Conservation (phyloP, 2,113 vertebrate genomes). For the Rhagologus leucostigma region DNA sequence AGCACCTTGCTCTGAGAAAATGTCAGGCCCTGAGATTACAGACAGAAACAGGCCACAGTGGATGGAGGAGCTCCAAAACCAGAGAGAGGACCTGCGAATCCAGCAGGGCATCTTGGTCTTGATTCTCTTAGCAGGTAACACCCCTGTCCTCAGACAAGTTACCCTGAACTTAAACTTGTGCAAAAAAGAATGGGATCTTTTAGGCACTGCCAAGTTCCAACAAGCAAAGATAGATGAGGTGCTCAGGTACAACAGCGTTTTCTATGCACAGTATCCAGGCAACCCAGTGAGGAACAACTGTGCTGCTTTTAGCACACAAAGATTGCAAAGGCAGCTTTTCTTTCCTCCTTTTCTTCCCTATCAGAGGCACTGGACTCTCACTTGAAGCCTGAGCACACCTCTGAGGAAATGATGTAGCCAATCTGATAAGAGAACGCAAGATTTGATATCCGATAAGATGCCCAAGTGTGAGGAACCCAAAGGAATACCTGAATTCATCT, state of each 20-base stretch:
- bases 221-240: neutral
- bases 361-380: neutral
- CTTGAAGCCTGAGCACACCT: neutral
- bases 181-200: neutral
- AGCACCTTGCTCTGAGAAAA: neutral
- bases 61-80: neutral
- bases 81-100: neutral
- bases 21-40: neutral
- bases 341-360: neutral
- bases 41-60: neutral
- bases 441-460: fast-evolving
- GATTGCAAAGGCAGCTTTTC: neutral
- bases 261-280: neutral
- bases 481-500: neutral
- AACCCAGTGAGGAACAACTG: neutral
- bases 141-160: neutral
- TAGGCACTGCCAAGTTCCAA: neutral
- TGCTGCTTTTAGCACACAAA: neutral
- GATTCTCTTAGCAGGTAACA: neutral
- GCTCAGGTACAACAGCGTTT: neutral
- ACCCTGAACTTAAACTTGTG: neutral
- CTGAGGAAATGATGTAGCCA: neutral
- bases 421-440: fast-evolving
- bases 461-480: neutral
- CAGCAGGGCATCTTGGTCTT: neutral